Base-by-base conservation (phyloP, 2,797 vertebrate genomes). In the Remorina albescens region DNA sequence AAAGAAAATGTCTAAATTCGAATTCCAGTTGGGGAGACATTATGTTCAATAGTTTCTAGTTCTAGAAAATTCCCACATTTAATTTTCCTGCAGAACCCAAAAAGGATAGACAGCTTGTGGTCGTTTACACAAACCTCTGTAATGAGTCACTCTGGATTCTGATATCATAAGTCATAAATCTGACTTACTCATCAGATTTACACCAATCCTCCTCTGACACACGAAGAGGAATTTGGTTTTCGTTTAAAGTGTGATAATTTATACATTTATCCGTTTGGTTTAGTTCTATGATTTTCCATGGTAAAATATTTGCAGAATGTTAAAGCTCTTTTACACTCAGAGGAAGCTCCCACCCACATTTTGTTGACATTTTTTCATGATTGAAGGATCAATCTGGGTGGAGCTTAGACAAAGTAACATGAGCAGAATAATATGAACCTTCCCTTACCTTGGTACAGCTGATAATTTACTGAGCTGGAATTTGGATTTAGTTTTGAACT, bases 61-160 rank as follows among this genome's bases (percentile, higher is more conserved):
- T 28, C 57, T 65, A 81, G 42, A 68, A 81, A 81, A 58, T 64
- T 64, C 71, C 54, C 62, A 66, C 16, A 64, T 57, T 42, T 55
- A 15, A 28, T 63, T 67, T 54, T 53, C 21, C 62, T 75, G 44
- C 41, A 28, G 44, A 36, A 39, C 68, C 16, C 59, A 4, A 49
- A 67, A 54, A 42, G 19, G 50, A 34, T 8, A 71, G 25, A 60
- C 44, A 67, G 64, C 63, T 78, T 83, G 64, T 47, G 53, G 13
- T 51, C 10, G 72, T 83, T 70, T 50, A 63, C 54, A 47, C 51
- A 47, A 49, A 47, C 57, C 10, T 3, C 41, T 51, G 18, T 46
- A 51, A 53, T 63, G 53, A 66, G 34, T 71, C n/a, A 44, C 37
- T 57, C 21, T 28, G 68, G 66, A 83, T 81, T 21, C n/a, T n/a